A percentile compares a stretch with the other conserved stretches of the same genome.
Conservation (phyloP, 1,140 invertebrate species). For the Eubasilissa regina region DNA sequence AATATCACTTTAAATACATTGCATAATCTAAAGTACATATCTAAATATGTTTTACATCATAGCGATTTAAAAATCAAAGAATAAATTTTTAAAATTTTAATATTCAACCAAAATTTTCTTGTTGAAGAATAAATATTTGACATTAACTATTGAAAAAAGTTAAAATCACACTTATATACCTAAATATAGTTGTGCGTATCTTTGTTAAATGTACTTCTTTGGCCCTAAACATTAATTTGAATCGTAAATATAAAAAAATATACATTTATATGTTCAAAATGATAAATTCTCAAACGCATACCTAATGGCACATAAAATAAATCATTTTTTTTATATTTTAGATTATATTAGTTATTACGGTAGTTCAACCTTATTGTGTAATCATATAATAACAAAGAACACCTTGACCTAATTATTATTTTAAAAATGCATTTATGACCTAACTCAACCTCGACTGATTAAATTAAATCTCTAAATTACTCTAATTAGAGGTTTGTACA, state of each 20-base stretch:
- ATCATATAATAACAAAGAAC: constrained; percentile 50
- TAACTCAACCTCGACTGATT: not conserved
- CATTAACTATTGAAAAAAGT: constrained; percentile 31
- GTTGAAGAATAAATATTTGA: constrained; percentile 14
- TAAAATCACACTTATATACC: constrained; percentile 52
- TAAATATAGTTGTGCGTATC: constrained; percentile 55
- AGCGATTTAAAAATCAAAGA: constrained; percentile 37
- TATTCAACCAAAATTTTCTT: not conserved
- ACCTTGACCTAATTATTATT: constrained; percentile 40
- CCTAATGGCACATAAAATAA: constrained; percentile 40
- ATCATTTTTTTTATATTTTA: constrained; percentile 11
- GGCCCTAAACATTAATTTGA: constrained; percentile 42
- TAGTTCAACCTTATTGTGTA: constrained; percentile 29
- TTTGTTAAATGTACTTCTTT: constrained; percentile 44
- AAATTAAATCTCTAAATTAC: constrained; percentile 19
- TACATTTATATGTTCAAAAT: constrained; percentile 32
- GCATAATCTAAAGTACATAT: constrained; percentile 29
- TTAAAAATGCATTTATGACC: constrained; percentile 50
- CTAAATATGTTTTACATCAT: not conserved
- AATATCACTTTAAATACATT: constrained; percentile 56
- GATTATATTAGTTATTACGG: constrained; percentile 4
- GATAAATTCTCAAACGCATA: constrained; percentile 26
- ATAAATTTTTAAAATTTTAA: constrained; percentile 24
- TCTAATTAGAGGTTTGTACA: constrained; percentile 24
- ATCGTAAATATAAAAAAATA: constrained; percentile 41